phyloP scores from a whole-genome alignment of 2,113 vertebrate species.

The Pogonocichla stellata region DNA sequence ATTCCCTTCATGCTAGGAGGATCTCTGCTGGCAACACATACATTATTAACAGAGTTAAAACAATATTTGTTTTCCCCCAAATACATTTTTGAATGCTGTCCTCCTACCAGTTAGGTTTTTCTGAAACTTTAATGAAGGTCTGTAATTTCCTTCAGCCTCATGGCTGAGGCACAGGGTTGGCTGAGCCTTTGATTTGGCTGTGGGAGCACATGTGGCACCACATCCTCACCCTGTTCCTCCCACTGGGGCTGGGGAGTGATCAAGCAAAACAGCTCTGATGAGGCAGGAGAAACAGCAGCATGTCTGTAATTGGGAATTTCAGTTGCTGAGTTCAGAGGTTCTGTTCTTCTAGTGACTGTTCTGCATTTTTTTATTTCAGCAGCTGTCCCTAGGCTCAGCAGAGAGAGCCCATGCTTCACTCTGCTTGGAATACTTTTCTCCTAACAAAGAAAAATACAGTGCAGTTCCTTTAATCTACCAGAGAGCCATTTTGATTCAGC shows the following conservation, averaged over 20 bases:
- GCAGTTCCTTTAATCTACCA: neutral
- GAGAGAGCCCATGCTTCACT: neutral
- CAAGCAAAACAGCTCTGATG: neutral
- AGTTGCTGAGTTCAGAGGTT: constrained; percentile 35
- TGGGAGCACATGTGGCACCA: neutral
- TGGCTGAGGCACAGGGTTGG: neutral
- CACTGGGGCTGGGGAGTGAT: neutral
- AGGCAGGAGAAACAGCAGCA: neutral
- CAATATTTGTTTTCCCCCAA: constrained; percentile 77
- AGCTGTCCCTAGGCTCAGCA: neutral
- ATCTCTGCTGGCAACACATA: constrained; percentile 71
- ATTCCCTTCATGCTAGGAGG: constrained; percentile 69
- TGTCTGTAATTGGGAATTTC: neutral
- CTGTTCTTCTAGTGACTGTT: neutral
- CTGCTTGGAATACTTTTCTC: neutral
- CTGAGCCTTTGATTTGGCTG: constrained; percentile 18
- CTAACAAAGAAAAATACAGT: neutral
- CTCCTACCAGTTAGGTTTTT: constrained; percentile 38
- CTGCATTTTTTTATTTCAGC: neutral
- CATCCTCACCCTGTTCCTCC: neutral
- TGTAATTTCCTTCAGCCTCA: constrained; percentile 27
- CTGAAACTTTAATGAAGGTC: constrained; percentile 40
- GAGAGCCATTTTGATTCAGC: neutral
- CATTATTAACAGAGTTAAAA: constrained; percentile 80
- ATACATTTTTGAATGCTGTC: constrained; percentile 54